phyloP scores from a whole-genome alignment of 23 tunicate species.

The Trididemnum clinides region DNA sequence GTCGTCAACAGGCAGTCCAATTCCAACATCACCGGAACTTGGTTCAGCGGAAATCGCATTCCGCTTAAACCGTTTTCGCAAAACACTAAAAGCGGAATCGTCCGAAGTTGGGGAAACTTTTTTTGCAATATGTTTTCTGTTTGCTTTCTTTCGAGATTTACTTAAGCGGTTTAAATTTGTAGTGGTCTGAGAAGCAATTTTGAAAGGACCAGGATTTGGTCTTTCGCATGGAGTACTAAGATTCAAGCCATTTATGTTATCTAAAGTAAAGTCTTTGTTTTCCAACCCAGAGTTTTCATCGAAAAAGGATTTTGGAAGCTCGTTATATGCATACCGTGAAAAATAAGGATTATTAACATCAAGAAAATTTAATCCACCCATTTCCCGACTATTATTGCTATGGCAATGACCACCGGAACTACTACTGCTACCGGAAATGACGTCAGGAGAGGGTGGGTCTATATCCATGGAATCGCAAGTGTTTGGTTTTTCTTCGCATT shows the following conservation, averaged over 20 bases:
- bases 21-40: background rate
- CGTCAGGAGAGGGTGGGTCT: background rate
- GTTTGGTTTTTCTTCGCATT: background rate
- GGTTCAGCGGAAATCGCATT: slow-evolving; percentile 94
- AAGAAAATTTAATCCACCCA: background rate
- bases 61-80: slow-evolving; percentile 49
- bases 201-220: background rate
- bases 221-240: background rate
- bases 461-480: background rate
- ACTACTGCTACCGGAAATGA: background rate
- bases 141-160: background rate
- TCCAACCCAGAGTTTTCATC: too few relatives aligned
- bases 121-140: background rate
- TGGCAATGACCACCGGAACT: too few relatives aligned
- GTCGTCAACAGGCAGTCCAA: background rate
- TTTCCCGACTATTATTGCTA: background rate
- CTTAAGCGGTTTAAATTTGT: background rate
- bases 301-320: background rate
- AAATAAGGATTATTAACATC: background rate
- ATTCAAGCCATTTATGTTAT: background rate
- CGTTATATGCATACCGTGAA: background rate
- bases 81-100: background rate
- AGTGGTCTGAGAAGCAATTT: background rate
- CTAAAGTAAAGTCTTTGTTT: background rate
- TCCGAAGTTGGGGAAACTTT: background rate